phyloP scores from a whole-genome alignment of 2,797 vertebrate species.

The Bovichtus variegatus region DNA sequence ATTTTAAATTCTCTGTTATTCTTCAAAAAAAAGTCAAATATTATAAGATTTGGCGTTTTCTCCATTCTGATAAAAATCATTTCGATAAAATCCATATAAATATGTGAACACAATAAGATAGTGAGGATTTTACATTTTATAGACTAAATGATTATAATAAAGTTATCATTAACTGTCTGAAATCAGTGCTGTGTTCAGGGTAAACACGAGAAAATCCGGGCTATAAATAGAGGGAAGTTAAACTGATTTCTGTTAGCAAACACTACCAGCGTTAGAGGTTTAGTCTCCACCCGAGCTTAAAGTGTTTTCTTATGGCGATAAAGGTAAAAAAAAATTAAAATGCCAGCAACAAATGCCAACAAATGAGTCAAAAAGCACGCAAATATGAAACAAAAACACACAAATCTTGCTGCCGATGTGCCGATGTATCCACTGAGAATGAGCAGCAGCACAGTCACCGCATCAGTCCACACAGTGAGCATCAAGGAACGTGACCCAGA shows the following conservation, averaged over 20 bases:
- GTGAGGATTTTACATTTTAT: too few species aligned
- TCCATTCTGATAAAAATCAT: too few species aligned
- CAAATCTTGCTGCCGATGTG: background rate
- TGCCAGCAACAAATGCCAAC: background rate
- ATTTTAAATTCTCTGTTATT: too few species aligned
- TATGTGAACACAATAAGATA: too few species aligned
- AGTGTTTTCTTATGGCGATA: background rate
- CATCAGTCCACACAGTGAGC: constrained; percentile 54
- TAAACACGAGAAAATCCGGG: too few species aligned
- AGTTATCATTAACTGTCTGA: too few species aligned
- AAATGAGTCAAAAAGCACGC: background rate
- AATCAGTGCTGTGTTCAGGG: too few species aligned
- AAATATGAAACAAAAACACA: constrained; percentile 1
- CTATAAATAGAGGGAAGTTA: too few species aligned
- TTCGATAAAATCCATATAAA: too few species aligned
- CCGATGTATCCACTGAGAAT: constrained; percentile 6
- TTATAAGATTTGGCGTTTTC: too few species aligned
- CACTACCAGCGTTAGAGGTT: background rate
- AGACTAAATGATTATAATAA: too few species aligned
- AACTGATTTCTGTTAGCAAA: background rate
- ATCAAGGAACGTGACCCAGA: constrained; percentile 70
- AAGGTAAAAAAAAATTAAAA: background rate
- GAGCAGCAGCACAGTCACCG: constrained; percentile 26
- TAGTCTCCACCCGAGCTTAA: background rate
- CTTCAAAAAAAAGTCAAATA: too few species aligned